Conservation (phyloP, 2,797 vertebrate species). For the Orientallactaga sibirica region DNA sequence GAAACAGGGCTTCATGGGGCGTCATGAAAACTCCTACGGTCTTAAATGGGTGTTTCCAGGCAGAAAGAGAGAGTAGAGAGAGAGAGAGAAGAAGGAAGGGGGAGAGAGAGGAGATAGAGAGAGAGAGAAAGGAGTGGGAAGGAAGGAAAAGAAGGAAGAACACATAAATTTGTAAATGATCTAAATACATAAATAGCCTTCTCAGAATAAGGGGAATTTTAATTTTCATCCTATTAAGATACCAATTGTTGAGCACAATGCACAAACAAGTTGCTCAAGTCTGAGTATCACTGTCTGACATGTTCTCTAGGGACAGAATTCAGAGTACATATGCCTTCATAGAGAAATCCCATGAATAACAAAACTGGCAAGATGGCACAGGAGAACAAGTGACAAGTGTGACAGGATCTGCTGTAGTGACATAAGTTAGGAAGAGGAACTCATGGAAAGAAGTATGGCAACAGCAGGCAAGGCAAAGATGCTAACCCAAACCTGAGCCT, state of each 20-base stretch:
- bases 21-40: not conserved
- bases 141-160: not conserved
- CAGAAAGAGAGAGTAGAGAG: not conserved
- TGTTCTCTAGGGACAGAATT: not conserved
- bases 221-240: not conserved
- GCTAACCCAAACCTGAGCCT: not conserved
- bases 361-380: not conserved
- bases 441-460: too few relatives aligned
- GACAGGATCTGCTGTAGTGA: not conserved
- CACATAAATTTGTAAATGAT: not conserved
- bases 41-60: not conserved
- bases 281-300: not conserved
- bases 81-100: not conserved
- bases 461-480: not conserved
- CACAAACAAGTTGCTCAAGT: not conserved
- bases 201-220: not conserved
- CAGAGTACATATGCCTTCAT: not conserved
- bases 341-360: not conserved
- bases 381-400: not conserved
- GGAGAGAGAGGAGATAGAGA: not conserved
- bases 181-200: constrained; percentile 18
- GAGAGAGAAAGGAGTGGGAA: not conserved
- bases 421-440: not conserved
- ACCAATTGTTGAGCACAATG: not conserved
- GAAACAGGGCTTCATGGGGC: not conserved